These are phyloP conservation scores for Ibycter americanus DNA, from an alignment of 2,797 vertebrate genomes.

Conservation along the genomic window DNA sequence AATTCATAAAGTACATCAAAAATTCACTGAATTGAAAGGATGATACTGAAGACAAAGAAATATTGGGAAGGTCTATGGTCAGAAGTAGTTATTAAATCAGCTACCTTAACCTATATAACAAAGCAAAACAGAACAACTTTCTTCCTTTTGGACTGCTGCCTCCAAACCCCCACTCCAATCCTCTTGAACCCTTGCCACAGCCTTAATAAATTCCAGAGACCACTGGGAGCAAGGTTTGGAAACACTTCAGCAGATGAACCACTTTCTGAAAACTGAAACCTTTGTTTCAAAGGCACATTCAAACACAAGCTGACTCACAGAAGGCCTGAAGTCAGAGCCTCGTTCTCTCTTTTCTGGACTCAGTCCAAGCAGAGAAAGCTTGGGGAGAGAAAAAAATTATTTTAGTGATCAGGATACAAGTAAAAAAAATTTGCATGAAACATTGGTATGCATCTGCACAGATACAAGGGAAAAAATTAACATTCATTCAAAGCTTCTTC, in stretches of 20 bases:
- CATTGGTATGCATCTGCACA: conserved; percentile 32
- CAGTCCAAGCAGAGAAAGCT: background rate
- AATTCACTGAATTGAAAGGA: background rate
- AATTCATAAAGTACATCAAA: background rate
- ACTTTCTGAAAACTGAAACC: background rate
- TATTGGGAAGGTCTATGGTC: background rate
- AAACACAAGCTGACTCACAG: background rate
- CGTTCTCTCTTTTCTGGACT: background rate
- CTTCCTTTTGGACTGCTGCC: background rate
- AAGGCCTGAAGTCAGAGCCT: background rate
- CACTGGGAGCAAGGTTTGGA: background rate
- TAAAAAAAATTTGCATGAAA: background rate
- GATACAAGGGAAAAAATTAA: background rate
- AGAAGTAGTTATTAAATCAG: background rate
- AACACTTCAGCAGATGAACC: background rate
- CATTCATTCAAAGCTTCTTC: conserved; percentile 53
- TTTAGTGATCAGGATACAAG: background rate
- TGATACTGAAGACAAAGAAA: background rate
- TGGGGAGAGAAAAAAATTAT: background rate
- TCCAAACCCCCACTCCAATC: background rate
- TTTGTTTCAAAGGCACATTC: background rate
- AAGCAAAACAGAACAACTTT: background rate
- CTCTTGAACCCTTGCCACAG: background rate
- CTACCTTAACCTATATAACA: background rate
- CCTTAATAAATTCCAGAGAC: background rate